Evolutionary conservation across 2,113 vertebrate species (phyloP).

Genomic region (Caretta caretta): DNA sequence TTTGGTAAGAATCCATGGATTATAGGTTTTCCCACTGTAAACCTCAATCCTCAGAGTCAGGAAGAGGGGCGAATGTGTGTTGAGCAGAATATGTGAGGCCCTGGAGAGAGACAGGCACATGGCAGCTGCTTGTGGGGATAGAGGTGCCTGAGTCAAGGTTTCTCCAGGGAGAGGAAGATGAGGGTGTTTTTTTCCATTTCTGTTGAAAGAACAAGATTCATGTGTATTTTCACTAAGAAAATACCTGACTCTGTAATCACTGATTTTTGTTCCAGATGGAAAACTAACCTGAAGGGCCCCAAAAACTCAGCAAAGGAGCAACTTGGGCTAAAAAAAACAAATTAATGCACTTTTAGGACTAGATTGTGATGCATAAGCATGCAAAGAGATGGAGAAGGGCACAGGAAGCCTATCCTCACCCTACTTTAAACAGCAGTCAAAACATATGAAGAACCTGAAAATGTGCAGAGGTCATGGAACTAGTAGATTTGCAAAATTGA

Average conservation of each 20-base stretch:
- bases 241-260: background rate
- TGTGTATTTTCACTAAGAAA: background rate
- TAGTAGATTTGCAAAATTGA: background rate
- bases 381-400: background rate
- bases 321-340: background rate
- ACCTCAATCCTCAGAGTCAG: background rate
- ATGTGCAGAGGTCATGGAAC: background rate
- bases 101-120: background rate
- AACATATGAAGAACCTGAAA: background rate
- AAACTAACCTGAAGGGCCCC: background rate
- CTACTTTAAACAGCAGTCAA: background rate
- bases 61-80: slow-evolving; percentile 53
- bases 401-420: background rate
- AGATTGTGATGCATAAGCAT: background rate
- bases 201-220: background rate
- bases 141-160: background rate
- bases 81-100: slow-evolving; percentile 9
- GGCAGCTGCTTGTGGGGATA: background rate
- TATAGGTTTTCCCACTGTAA: background rate
- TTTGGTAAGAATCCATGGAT: slow-evolving; percentile 59
- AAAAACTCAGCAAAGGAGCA: background rate
- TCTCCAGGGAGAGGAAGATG: background rate
- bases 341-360: background rate
- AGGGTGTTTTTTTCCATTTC: background rate
- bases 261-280: background rate